phyloP scores from a whole-genome alignment of 2,113 vertebrate species.

The Egretta garzetta region DNA sequence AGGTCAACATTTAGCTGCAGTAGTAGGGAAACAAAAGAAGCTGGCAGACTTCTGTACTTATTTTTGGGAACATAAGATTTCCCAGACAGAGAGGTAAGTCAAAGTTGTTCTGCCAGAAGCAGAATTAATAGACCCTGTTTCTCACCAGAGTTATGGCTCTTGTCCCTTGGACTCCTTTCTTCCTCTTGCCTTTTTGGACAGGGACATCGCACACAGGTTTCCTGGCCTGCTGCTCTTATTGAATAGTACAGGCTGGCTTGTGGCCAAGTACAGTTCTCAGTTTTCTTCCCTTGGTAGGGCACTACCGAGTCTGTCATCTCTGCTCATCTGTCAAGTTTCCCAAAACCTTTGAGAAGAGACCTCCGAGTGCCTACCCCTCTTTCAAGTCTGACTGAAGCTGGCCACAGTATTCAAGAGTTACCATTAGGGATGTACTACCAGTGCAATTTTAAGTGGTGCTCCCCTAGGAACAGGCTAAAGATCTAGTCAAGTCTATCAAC shows the following conservation, averaged over 20 bases:
- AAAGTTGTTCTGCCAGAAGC: not conserved
- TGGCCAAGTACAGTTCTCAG: not conserved
- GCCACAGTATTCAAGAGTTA: not conserved
- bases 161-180: not conserved
- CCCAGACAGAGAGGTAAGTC: not conserved
- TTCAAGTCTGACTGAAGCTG: not conserved
- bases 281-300: not conserved
- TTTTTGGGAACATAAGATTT: not conserved
- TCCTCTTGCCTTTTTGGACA: not conserved
- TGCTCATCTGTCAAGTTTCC: not conserved
- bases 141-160: not conserved
- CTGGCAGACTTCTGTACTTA: not conserved
- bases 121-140: not conserved
- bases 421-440: not conserved
- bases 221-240: not conserved
- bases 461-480: not conserved
- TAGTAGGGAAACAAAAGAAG: not conserved
- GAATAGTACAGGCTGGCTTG: accelerated
- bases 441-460: accelerated
- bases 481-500: not conserved
- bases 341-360: not conserved
- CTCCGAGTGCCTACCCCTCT: not conserved
- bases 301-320: not conserved
- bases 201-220: not conserved
- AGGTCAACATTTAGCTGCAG: accelerated